These are phyloP conservation scores for Halcyon malimbica DNA, from an alignment of 2,113 vertebrate species.

Conservation along the genomic window DNA sequence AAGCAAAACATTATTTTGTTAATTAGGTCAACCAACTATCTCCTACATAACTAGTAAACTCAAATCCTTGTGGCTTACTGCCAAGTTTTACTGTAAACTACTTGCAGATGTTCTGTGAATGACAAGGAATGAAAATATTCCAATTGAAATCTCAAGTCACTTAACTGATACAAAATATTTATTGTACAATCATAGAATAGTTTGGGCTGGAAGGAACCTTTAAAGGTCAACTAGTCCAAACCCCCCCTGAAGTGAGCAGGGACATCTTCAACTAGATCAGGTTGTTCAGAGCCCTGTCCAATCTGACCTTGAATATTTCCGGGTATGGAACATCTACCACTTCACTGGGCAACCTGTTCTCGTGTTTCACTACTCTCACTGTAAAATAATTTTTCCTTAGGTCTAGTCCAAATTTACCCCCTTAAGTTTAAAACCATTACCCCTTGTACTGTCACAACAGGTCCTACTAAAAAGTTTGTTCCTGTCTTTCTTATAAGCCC, in stretches of 20 bases:
- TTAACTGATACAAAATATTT: background rate
- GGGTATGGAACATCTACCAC: background rate
- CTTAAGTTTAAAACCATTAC: too few species aligned
- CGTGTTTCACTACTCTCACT: background rate
- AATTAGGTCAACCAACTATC: background rate
- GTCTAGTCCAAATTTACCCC: too few species aligned
- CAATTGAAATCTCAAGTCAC: background rate
- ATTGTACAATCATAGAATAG: background rate
- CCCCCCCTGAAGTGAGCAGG: background rate
- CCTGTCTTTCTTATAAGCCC: background rate
- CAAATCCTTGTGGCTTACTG: background rate
- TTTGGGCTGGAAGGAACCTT: background rate
- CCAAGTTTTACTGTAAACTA: conserved; percentile 1
- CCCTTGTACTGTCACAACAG: too few species aligned
- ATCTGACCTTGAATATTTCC: background rate
- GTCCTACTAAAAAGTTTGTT: background rate
- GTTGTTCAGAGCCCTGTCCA: background rate
- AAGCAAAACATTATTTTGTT: conserved; percentile 32
- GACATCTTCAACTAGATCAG: background rate
- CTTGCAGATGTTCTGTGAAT: conserved; percentile 5
- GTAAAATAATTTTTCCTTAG: too few species aligned
- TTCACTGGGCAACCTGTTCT: background rate
- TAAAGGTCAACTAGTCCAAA: background rate
- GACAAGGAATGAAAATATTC: background rate
- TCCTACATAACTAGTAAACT: background rate